Conservation (phyloP, 2,113 vertebrate species). For the Eudyptes chrysolophus region DNA sequence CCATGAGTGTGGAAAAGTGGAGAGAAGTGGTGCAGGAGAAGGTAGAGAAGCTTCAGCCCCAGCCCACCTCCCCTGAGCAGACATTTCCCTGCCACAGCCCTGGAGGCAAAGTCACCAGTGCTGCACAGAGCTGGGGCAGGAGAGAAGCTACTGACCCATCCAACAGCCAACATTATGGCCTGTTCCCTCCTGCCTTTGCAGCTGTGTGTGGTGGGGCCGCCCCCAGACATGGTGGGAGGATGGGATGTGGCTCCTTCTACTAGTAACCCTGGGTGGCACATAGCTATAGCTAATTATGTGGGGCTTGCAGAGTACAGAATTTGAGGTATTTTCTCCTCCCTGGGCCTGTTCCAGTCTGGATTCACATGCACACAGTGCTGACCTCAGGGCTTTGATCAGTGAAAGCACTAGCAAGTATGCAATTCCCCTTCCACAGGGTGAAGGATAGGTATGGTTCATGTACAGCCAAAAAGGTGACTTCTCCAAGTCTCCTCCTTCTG, state of each 20-base stretch:
- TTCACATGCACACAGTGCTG: fast-evolving
- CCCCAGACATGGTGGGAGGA: neutral
- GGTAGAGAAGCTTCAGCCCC: neutral
- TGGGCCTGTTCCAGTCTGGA: neutral
- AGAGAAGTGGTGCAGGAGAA: neutral
- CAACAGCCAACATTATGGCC: neutral
- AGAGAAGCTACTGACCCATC: neutral
- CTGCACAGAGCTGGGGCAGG: neutral
- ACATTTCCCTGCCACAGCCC: neutral
- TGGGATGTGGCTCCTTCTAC: neutral
- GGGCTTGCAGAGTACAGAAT: neutral
- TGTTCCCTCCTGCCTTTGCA: neutral
- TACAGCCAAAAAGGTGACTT: neutral
- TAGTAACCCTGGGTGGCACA: neutral
- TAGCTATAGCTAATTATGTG: neutral
- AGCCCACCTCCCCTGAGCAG: neutral
- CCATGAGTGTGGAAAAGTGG: neutral
- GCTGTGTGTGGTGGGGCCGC: neutral
- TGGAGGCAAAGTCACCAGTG: neutral
- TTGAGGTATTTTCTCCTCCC: neutral
- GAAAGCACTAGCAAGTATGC: neutral
- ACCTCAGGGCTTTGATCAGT: neutral
- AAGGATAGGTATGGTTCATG: neutral
- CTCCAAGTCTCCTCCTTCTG: neutral
- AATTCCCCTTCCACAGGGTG: neutral